Conservation (phyloP, 2,888 invertebrate genomes). For the Xestia sexstrigata region DNA sequence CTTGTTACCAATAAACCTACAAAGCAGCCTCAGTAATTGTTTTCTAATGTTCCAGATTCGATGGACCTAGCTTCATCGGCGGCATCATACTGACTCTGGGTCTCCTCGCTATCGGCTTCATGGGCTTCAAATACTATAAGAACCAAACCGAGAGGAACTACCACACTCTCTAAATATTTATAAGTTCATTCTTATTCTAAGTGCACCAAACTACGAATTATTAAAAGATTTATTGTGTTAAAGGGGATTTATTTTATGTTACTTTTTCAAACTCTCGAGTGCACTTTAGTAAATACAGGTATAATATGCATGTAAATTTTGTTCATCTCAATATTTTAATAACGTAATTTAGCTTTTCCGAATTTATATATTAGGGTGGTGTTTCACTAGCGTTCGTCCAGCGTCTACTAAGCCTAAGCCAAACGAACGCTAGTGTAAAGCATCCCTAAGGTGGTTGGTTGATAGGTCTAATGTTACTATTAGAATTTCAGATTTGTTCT, state of each 20-base stretch:
- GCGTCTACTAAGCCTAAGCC: neutral
- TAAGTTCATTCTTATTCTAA: slow-evolving; percentile 68
- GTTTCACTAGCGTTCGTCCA: slow-evolving; percentile 16
- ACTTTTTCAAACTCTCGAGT: slow-evolving; percentile 52
- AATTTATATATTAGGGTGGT: slow-evolving; percentile 45
- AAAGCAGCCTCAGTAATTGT: neutral
- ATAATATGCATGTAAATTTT: slow-evolving; percentile 52
- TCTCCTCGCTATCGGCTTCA: slow-evolving; percentile 94
- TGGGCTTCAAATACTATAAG: slow-evolving; percentile 97
- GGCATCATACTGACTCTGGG: slow-evolving; percentile 96
- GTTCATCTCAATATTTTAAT: slow-evolving; percentile 59
- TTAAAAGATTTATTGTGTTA: slow-evolving; percentile 57
- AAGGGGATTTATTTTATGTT: slow-evolving; percentile 62
- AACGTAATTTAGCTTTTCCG: slow-evolving; percentile 53
- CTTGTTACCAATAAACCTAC: neutral
- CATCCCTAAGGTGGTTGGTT: slow-evolving; percentile 63
- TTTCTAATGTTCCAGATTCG: slow-evolving; percentile 89
- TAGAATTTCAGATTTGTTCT: slow-evolving; percentile 58
- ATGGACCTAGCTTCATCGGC: slow-evolving; percentile 95
- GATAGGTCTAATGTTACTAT: slow-evolving; percentile 59
- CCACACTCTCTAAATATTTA: slow-evolving; percentile 94
- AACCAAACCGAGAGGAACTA: slow-evolving; percentile 96
- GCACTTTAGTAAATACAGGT: slow-evolving; percentile 67
- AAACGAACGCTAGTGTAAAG: slow-evolving; percentile 23
- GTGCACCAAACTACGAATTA: slow-evolving; percentile 79